A percentile compares a stretch with the other conserved stretches of the same genome.
These are phyloP conservation scores for Stenoptilia bipunctidactyla DNA, from an alignment of 2,888 invertebrate species.

Conservation along the genomic window DNA sequence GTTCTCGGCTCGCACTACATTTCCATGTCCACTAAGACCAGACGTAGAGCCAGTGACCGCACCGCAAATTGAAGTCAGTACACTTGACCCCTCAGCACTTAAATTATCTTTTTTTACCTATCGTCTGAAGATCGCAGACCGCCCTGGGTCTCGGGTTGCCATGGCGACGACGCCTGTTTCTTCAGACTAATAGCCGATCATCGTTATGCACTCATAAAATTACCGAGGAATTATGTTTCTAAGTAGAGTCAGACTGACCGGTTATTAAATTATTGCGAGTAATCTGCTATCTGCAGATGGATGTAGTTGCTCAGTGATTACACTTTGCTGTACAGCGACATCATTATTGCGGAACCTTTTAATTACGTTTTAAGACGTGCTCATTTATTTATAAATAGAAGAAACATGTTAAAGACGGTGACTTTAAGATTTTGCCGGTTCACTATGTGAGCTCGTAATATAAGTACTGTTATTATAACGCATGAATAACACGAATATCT, in stretches of 20 bases:
- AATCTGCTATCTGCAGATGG: neutral
- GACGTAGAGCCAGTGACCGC: conserved; percentile 53
- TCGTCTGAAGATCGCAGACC: conserved; percentile 21
- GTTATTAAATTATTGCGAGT: neutral
- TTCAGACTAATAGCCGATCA: neutral
- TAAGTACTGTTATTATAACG: too few relatives aligned
- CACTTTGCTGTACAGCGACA: too few relatives aligned
- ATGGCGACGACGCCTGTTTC: neutral
- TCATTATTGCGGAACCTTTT: too few relatives aligned
- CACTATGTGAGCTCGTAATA: too few relatives aligned
- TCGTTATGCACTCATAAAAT: neutral
- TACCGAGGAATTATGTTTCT: neutral
- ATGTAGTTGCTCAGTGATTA: too few relatives aligned
- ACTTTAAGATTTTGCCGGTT: too few relatives aligned
- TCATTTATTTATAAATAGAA: too few relatives aligned
- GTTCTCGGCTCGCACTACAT: too few relatives aligned
- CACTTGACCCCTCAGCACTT: conserved; percentile 59
- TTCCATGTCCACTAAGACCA: conserved; percentile 17
- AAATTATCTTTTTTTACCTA: conserved; percentile 52
- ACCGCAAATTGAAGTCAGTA: conserved; percentile 54
- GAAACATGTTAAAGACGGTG: too few relatives aligned
- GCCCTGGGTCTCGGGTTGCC: neutral
- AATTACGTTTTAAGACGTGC: too few relatives aligned
- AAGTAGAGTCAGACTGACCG: neutral
- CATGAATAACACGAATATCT: too few relatives aligned